Base-by-base conservation (phyloP, 2,888 invertebrate genomes). In the Choreutis nemorana region DNA sequence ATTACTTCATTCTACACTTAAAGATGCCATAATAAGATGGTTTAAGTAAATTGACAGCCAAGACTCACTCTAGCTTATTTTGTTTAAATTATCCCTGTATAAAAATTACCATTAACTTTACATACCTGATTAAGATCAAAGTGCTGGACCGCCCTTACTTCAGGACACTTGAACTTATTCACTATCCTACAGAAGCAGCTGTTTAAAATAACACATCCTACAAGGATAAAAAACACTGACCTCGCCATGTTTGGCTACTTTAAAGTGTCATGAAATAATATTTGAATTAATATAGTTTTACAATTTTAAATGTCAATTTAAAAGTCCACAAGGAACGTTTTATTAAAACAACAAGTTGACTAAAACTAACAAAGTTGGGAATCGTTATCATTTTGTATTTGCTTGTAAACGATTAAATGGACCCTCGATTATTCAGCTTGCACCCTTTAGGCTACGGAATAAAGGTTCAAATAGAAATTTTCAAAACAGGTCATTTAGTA, bases 141-240 rank as follows among this genome's bases (percentile, higher is more conserved):
- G 71, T 91, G 89, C 23, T 86, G 82, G 28, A 87, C 86, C 9
- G 89, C 89, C 59, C 87, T 87, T 37, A 92, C 92, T 81, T 83
- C 83, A 0, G 89, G 89, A 48, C 89, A 89, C 57, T 87, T 86
- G 48, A 86, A 83, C 57, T 87, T 87, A 46, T 87, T 84, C 21
- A 81, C 64, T 41, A 75, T 71, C 44, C 53, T 70, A 18, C 53
- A n/a, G n/a, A n/a, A 42, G 29, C 45, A 45, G 20, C 41, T 34
- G 41, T 42, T 37, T 2, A 53, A 31, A 5, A 56, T 16, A 21
- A 57, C 28, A 29, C 55, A 39, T 30, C 63, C 26, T 33, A 61
- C 35, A 20, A 60, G 31, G 24, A 42, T 33, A 23, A 42, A 33
- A 11, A 44, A 31, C 15, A 37, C n/a, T 18, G 36, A 42, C 38